Evolutionary conservation across 2,797 vertebrate species (phyloP), one percentile per base, ranked within the genome.

Genomic region (Acanthopagrus latus): DNA sequence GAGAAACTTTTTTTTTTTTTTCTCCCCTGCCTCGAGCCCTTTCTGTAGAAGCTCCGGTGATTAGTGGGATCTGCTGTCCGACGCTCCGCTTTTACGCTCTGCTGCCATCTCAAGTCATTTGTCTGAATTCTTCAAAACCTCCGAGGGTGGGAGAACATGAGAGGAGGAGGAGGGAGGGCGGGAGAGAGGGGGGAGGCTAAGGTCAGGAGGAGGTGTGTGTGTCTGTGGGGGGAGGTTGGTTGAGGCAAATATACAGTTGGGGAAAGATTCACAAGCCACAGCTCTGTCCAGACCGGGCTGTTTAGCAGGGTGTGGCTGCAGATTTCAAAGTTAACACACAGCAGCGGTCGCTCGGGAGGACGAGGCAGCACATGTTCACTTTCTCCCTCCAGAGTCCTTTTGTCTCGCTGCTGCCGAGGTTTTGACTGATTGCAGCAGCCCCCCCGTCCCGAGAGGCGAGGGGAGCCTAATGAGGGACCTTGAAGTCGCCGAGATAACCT

Each of bases 91-190:
- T 84, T 90, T 76, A 87, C 78, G 81, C 90, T 91, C 82, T 70
- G 75, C 88, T 92, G 88, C 86, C 81, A 74, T 87, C 82, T 83
- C 76, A 86, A 83, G 89, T 91, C 89, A 81, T 93, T 92, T 84
- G 90, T 92, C 91, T 92, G 74, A 87, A 89, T 93, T 91, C 91
- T 74, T 59, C 5, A 68, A 84, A 88, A 84, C 73, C 87, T 88
- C 84, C 1, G 71, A 82, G 88, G 87, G 75, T 75, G 80, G 89
- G 82, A 74, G 84, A 84, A 81, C 83, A 81, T 55, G 79, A 80
- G 79, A 54, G 65, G 63, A 44, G 66, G 59, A 64, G 29, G 33
- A 33, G 29, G 29, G 29, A 33, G 29, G 29, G 29, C 41, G 55
- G 27, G 27, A 27, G 27, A 4, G 27, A 27, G 27, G 55, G 67